A percentile compares a stretch with the other conserved stretches of the same genome.
phyloP scores from a whole-genome alignment of 2,888 invertebrate genomes.

The Andrena bicolor region DNA sequence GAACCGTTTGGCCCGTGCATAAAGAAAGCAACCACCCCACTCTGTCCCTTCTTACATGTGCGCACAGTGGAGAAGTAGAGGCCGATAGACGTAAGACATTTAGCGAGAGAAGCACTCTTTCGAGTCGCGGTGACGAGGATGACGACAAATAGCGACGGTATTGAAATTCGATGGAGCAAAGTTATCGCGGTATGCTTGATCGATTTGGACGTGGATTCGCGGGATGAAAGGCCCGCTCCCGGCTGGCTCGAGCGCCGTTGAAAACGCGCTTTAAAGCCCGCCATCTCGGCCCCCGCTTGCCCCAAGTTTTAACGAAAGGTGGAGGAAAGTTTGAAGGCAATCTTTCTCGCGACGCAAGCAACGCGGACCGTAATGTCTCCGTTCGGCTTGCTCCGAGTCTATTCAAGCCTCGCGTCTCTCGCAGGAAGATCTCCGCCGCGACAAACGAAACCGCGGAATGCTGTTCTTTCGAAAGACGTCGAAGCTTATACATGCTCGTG shows the following conservation, averaged over 20 bases:
- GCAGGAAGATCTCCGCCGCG: too few species aligned
- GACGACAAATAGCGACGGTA: constrained; percentile 1
- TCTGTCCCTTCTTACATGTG: too few species aligned
- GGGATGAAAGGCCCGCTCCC: constrained; percentile 6
- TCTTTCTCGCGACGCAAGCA: neutral
- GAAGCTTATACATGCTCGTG: neutral
- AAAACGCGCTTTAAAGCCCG: neutral
- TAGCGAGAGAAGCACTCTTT: neutral
- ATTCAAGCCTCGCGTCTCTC: neutral
- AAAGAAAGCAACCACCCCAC: too few species aligned
- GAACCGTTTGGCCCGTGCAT: too few species aligned
- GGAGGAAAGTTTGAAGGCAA: neutral
- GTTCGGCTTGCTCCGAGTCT: neutral
- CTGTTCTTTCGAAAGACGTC: too few species aligned
- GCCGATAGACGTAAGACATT: neutral
- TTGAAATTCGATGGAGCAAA: constrained; percentile 13
- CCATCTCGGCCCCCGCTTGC: neutral
- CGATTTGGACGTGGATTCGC: constrained; percentile 5
- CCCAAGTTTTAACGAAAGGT: constrained; percentile 41
- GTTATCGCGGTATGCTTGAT: neutral
- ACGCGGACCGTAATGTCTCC: neutral
- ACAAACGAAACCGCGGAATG: too few species aligned
- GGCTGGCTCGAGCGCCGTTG: neutral
- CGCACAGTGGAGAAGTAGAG: too few species aligned
- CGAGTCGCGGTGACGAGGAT: neutral